Conservation (phyloP, 2,797 vertebrate species). For the Momotus momota region DNA sequence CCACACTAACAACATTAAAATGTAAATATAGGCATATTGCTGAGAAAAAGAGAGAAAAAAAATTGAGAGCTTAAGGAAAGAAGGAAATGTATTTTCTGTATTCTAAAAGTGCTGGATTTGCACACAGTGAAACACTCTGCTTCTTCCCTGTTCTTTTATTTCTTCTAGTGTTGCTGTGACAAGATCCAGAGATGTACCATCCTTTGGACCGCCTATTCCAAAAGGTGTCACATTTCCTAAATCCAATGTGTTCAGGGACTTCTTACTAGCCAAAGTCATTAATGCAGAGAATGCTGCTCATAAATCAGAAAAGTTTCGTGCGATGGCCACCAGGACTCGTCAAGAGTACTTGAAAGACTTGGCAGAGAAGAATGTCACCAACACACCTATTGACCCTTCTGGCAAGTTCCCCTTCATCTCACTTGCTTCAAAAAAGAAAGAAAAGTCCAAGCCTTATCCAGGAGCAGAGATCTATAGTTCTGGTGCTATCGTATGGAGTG, state of each 20-base stretch:
- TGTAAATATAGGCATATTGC: not conserved
- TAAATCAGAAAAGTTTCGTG: constrained; percentile 96
- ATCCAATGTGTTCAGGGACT: constrained; percentile 98
- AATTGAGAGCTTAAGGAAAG: not conserved
- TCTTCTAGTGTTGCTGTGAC: constrained; percentile 91
- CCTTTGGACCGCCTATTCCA: constrained; percentile 94
- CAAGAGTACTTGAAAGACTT: constrained; percentile 97
- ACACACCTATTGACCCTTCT: constrained; percentile 91
- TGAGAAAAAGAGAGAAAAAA: not conserved
- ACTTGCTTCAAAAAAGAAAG: constrained; percentile 93
- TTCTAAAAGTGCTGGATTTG: not conserved
- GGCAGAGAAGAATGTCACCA: constrained; percentile 96
- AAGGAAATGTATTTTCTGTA: not conserved
- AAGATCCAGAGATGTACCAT: constrained; percentile 95
- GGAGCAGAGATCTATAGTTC: constrained; percentile 92
- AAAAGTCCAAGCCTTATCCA: constrained; percentile 90
- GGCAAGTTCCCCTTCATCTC: constrained; percentile 97
- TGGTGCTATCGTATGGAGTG: constrained; percentile 91
- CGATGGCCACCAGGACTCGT: constrained; percentile 95
- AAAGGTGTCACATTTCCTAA: constrained; percentile 97
- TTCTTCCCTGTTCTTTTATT: constrained; percentile 10
- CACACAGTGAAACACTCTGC: not conserved
- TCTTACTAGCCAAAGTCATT: constrained; percentile 95
- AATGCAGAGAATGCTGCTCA: constrained; percentile 97
- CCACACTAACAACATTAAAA: not conserved